phyloP scores from a whole-genome alignment of 1,140 invertebrate species.

The Diachasmimorpha longicaudata region DNA sequence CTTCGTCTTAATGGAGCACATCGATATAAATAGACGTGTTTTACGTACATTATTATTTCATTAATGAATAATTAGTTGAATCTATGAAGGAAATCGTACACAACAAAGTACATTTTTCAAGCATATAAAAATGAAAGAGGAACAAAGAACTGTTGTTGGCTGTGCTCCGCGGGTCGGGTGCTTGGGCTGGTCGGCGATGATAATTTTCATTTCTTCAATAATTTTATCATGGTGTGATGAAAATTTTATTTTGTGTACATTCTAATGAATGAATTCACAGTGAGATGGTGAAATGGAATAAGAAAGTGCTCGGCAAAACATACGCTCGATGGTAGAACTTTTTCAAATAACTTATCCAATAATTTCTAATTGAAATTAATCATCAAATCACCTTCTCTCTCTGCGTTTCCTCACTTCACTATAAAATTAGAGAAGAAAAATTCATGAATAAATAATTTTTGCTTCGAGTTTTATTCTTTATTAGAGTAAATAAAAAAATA shows the following conservation, averaged over 20 bases:
- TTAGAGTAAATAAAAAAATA: constrained; percentile 28
- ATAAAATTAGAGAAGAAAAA: background rate
- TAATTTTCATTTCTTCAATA: constrained; percentile 6
- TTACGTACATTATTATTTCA: no score
- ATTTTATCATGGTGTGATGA: background rate
- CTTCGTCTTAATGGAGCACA: no score
- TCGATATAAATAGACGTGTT: no score
- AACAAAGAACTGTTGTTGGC: constrained; percentile 13
- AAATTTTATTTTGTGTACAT: background rate
- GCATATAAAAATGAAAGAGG: no score
- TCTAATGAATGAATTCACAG: background rate
- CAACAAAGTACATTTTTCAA: no score
- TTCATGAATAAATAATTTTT: background rate
- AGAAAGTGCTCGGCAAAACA: background rate
- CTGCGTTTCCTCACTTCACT: no score
- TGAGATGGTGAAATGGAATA: background rate
- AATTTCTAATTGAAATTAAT: no score
- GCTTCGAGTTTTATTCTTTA: background rate
- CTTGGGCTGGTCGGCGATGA: constrained; percentile 49
- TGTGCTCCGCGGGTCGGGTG: constrained; percentile 56
- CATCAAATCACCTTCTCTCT: no score
- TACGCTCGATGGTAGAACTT: no score
- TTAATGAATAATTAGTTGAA: no score
- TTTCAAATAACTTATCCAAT: no score
- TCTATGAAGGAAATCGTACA: no score